Evolutionary conservation across 1,140 invertebrate species (phyloP).

Genomic region (Lasaia peninsularis): DNA sequence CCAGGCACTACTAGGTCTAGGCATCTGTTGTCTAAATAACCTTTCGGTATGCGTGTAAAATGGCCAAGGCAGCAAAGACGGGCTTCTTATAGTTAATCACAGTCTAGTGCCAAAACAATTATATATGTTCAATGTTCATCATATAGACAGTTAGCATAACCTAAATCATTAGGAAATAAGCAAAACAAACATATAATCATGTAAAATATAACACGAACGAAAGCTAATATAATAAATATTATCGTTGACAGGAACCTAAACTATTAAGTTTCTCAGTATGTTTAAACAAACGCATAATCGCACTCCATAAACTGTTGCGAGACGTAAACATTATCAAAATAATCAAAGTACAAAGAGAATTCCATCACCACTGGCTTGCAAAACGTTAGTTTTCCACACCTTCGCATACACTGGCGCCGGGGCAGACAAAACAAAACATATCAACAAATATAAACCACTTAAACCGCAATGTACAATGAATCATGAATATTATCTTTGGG

Average conservation of each 20-base stretch:
- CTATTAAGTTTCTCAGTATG: background rate
- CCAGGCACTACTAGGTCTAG: no score
- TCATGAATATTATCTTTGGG: background rate
- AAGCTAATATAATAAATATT: background rate
- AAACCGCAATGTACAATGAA: slow-evolving; percentile 36
- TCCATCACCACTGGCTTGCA: background rate
- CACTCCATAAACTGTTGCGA: slow-evolving; percentile 1
- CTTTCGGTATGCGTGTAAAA: no score
- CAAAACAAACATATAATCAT: no score
- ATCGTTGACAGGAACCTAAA: background rate
- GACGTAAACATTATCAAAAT: slow-evolving; percentile 3
- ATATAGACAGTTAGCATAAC: no score
- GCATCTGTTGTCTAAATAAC: no score
- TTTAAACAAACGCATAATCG: slow-evolving; percentile 2
- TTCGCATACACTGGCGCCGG: slow-evolving; percentile 27
- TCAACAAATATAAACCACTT: slow-evolving; percentile 45
- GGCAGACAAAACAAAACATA: slow-evolving; percentile 40
- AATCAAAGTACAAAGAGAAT: slow-evolving; percentile 4
- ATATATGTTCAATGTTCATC: no score
- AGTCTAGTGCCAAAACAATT: no score
- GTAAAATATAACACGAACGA: background rate
- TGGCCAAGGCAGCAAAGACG: no score
- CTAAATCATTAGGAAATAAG: no score
- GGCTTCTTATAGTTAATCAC: no score
- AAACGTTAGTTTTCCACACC: slow-evolving; percentile 22